Base-by-base conservation (phyloP, 2,888 invertebrate genomes). In the Caenorhabditis macrosperma region DNA sequence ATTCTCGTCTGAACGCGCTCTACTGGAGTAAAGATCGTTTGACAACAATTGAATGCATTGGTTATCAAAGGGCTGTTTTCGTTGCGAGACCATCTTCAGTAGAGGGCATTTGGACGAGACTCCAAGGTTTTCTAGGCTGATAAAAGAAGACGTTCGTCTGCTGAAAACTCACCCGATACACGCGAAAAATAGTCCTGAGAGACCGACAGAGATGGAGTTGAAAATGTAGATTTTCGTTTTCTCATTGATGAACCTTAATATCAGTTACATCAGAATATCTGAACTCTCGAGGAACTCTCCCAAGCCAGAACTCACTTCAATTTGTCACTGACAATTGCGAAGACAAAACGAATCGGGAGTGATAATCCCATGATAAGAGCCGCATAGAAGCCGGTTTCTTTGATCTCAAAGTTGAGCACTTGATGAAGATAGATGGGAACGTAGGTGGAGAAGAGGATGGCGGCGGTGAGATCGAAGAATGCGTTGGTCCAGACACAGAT, bases 401-500 rank as follows among this genome's bases (percentile, higher is more conserved):
- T 57, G 6, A 79, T 55, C 20, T 67, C 71, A 15, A 79, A 83
- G 2, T 79, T 60, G 15, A 83, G 35, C n/a, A 83, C 83, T 55
- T 81, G 71, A 30, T 86, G 59, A 24, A 87, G 72, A 52, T 87
- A 87, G 17, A 84, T 71, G 4, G 87, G 87, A 4, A 82, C 74
- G 41, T 87, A 87, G 0, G 83, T 85, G 26, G 81, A 64, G 26
- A 87, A 67, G 54, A 86, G 66, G 10, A 87, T 83, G n/a, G 82
- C 80, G 1, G 81, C 81, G 10, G 86, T 82, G 35, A 87, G 24
- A 30, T 87, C 87, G 35, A 86, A 84, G 48, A 87, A 82, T 5
- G 87, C 86, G 26, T 84, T 86, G 15, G 82, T 64, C 87, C 87
- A 87, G 1, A 86, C 82, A 44, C 82, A 71, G 1, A 83, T 48